Percentiles rank a stretch among this genome's conserved stretches.
Evolutionary conservation across 2,888 invertebrate species (phyloP).

Genomic region (Galerucella pusilla): DNA sequence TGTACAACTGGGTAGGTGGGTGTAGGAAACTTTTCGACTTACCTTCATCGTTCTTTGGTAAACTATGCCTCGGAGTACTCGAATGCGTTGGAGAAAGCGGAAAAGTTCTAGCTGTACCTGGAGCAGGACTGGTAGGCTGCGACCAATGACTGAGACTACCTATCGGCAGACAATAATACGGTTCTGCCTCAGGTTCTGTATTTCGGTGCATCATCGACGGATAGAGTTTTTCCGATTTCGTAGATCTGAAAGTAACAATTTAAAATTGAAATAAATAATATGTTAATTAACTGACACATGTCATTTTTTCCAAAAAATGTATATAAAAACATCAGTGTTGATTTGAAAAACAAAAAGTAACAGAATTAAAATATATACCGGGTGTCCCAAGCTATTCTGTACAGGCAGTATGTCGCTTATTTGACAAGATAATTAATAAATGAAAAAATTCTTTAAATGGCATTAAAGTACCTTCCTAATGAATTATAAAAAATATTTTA

Average conservation of each 20-base stretch:
- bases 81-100: constrained; percentile 73
- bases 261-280: not conserved
- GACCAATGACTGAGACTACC: constrained; percentile 73
- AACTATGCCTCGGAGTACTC: constrained; percentile 69
- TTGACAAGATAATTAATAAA: no score
- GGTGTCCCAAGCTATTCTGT: no score
- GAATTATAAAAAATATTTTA: no score
- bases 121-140: constrained; percentile 80
- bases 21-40: constrained; percentile 51
- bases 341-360: not conserved
- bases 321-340: not conserved
- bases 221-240: constrained; percentile 94
- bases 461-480: no score
- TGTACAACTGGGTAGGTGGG: no score
- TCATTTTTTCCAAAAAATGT: no score
- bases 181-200: constrained; percentile 85
- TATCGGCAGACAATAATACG: constrained; percentile 87
- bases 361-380: no score
- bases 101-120: constrained; percentile 66
- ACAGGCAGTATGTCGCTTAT: no score
- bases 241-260: constrained; percentile 75
- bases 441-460: no score
- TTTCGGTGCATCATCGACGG: constrained; percentile 90
- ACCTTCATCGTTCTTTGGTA: constrained; percentile 79
- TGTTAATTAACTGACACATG: no score